Evolutionary conservation across 1,140 invertebrate genomes (phyloP), one percentile per base, ranked within the genome.

Genomic region (Drosophila mojavensis): DNA sequence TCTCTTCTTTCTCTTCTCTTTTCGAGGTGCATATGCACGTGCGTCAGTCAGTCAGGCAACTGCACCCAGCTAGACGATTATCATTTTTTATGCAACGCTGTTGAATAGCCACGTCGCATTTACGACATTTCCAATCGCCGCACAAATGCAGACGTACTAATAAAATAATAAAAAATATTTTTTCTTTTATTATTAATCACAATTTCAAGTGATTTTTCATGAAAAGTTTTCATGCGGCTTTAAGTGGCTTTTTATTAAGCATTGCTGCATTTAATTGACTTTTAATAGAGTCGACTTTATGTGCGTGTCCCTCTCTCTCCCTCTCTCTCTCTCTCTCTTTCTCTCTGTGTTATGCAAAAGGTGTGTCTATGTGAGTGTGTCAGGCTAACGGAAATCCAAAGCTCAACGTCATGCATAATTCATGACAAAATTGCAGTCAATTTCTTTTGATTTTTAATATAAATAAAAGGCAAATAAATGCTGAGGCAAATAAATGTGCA

Each of bases 201-300:
- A 72, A 75, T 75, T 77, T 67, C 26, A 74, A 79, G 59, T 61
- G 68, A 84, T 48, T 62, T 70, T 78, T 65, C 43, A 36, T 60
- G 62, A 76, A 75, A 64, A 70, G 53, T 85, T 70, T 78, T 83
- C 67, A 73, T 82, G 76, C 65, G 47, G 58, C 66, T 62, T 82
- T 79, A 89, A 89, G 74, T 81, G 81, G 47, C 70, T 84, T 89
- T 88, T 89, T 89, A 84, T 89, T 89, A 78, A 80, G 43, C 70
- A 78, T 84, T 89, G 80, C 70, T 65, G 84, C 78, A 71, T 89
- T 89, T 89, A 89, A 89, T 89, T 89, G 84, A 89, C 89, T 85
- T 89, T 84, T 89, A 89, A 89, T 89, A 89, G 85, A 89, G 65
- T 80, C 69, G 59, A 67, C 24, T 79, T 56, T 55, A 43, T 36